phyloP scores from a whole-genome alignment of 2,797 vertebrate species.

The Eremophila alpestris region DNA sequence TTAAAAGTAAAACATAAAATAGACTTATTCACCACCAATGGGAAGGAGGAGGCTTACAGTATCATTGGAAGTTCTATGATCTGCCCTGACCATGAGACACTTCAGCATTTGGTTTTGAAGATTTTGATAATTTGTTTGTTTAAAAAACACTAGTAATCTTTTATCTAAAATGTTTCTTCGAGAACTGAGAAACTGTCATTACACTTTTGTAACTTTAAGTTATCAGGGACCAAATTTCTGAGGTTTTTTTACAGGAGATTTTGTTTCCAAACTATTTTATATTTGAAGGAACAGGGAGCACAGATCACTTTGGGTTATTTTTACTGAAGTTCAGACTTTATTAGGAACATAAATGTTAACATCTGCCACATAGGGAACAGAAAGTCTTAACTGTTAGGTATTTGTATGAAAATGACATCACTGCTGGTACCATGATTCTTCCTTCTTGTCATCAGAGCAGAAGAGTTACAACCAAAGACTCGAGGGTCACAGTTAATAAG shows the following conservation, averaged over 20 bases:
- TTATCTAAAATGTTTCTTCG: not conserved
- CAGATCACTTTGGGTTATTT: not conserved
- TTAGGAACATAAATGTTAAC: not conserved
- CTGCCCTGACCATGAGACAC: not conserved
- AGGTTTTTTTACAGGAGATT: not conserved
- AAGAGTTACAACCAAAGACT: not conserved
- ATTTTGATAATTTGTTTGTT: not conserved
- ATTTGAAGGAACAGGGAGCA: not conserved
- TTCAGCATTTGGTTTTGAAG: not conserved
- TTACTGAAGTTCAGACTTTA: not conserved
- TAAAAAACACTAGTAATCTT: not conserved
- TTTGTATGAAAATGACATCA: not conserved
- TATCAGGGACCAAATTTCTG: not conserved
- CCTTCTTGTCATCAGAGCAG: not conserved
- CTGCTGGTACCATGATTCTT: not conserved
- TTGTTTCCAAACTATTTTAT: not conserved
- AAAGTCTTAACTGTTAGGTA: not conserved
- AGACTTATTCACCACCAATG: too few relatives aligned
- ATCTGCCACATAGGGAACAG: not conserved
- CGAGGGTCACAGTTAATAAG: not conserved
- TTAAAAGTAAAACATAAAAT: not conserved
- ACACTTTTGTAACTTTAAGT: not conserved
- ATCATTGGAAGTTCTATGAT: not conserved
- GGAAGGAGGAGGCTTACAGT: not conserved
- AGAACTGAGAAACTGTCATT: not conserved